phyloP scores from a whole-genome alignment of 2,888 invertebrate species.

The Iselma pallidipennis region DNA sequence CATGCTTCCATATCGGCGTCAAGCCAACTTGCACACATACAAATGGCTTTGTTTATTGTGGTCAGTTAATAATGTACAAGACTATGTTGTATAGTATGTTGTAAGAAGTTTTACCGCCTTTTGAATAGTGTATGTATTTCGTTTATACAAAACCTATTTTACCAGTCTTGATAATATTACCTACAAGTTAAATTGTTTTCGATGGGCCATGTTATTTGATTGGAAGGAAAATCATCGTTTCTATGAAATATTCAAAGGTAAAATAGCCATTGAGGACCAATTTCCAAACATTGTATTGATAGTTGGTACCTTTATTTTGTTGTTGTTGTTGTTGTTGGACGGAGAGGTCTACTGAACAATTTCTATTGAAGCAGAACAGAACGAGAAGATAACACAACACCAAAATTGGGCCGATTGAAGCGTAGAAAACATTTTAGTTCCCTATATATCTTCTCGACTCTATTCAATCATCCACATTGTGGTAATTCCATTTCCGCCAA shows the following conservation, averaged over 20 bases:
- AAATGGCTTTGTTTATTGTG: slow-evolving; percentile 35
- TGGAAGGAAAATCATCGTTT: neutral
- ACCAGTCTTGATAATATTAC: slow-evolving; percentile 6
- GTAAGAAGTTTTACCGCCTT: slow-evolving; percentile 30
- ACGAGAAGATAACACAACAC: neutral
- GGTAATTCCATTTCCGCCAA: slow-evolving; percentile 42
- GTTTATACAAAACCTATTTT: neutral
- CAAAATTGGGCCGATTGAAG: slow-evolving; percentile 24
- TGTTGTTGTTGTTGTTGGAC: neutral
- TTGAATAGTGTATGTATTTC: slow-evolving; percentile 26
- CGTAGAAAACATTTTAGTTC: slow-evolving; percentile 39
- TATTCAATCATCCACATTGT: slow-evolving; percentile 41
- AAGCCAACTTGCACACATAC: slow-evolving; percentile 30
- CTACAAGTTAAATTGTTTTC: slow-evolving; percentile 37
- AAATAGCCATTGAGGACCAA: slow-evolving; percentile 17
- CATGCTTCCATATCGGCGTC: slow-evolving; percentile 27
- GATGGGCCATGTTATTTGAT: slow-evolving; percentile 26
- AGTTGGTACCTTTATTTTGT: neutral
- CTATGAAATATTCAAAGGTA: neutral
- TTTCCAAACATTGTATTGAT: slow-evolving; percentile 6
- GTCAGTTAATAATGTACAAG: slow-evolving; percentile 37
- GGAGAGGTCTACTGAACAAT: neutral
- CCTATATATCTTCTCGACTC: slow-evolving; percentile 39
- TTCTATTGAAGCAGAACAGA: neutral
- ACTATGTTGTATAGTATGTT: slow-evolving; percentile 13